These are phyloP conservation scores for Cnemophilus loriae DNA, from an alignment of 2,113 vertebrate species.

Conservation along the genomic window DNA sequence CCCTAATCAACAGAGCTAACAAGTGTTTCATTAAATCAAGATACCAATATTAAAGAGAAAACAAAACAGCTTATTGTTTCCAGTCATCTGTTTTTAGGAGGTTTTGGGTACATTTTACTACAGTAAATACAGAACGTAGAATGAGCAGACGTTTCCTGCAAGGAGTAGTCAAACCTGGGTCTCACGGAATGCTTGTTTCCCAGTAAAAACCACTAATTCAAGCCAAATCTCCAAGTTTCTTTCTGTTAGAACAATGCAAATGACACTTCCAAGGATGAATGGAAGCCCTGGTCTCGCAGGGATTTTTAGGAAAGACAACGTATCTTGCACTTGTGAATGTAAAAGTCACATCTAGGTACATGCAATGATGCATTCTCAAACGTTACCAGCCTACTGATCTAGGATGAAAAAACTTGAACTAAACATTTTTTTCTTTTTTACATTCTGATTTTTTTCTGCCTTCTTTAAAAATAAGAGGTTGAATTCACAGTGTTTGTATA, in stretches of 20 bases:
- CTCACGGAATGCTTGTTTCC: background rate
- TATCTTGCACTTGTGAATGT: background rate
- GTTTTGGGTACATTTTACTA: background rate
- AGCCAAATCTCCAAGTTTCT: background rate
- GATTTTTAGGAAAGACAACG: background rate
- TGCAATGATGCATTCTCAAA: background rate
- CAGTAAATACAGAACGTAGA: background rate
- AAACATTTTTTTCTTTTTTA: constrained; percentile 17
- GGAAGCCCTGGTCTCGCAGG: background rate
- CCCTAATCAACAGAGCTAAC: background rate
- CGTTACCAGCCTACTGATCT: background rate
- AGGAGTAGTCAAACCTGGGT: background rate
- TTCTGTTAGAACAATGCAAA: background rate
- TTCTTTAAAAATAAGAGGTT: background rate
- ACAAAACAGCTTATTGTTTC: background rate
- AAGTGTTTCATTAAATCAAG: background rate
- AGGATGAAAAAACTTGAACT: constrained; percentile 43
- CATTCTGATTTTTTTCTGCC: background rate
- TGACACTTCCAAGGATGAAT: background rate
- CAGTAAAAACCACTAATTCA: background rate
- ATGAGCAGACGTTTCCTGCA: background rate
- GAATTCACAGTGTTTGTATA: constrained; percentile 34
- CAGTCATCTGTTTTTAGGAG: background rate
- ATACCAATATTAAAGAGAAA: background rate
- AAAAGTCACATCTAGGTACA: background rate